phyloP scores from a whole-genome alignment of 2,888 invertebrate genomes.

The Crioceris asparagi region DNA sequence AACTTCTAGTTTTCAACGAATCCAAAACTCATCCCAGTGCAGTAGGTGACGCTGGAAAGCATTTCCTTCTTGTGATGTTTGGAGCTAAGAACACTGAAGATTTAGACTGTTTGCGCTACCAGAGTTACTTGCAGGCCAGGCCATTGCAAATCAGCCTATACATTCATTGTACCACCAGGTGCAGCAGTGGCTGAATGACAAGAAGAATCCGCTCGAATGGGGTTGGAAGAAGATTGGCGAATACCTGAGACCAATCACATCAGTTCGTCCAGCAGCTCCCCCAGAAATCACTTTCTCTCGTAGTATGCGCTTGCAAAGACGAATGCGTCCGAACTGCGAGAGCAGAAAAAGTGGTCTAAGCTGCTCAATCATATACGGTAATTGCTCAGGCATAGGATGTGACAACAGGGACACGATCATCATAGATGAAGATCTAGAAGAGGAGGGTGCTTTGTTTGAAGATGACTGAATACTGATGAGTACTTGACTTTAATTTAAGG shows the following conservation, averaged over 20 bases:
- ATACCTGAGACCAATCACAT: slow-evolving; percentile 12
- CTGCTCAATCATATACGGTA: slow-evolving; percentile 5
- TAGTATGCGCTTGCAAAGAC: slow-evolving; percentile 8
- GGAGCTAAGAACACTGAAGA: slow-evolving; percentile 8
- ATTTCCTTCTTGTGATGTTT: slow-evolving; percentile 9
- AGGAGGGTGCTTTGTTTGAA: no score
- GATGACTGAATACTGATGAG: no score
- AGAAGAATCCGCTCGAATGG: slow-evolving; percentile 9
- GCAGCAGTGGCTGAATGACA: slow-evolving; percentile 6
- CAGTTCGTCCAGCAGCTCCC: slow-evolving; percentile 11
- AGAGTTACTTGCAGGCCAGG: slow-evolving; percentile 9
- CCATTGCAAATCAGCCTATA: slow-evolving; percentile 6
- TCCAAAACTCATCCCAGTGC: slow-evolving; percentile 7
- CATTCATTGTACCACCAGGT: slow-evolving; percentile 7
- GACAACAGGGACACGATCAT: no score
- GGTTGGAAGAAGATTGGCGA: slow-evolving; percentile 11
- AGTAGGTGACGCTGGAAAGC: slow-evolving; percentile 8
- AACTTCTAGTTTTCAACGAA: no score
- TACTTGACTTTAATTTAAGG: no score
- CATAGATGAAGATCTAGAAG: no score
- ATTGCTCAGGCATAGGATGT: no score
- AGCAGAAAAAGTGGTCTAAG: slow-evolving; percentile 8
- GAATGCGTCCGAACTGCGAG: slow-evolving; percentile 9
- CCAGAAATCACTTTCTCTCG: slow-evolving; percentile 8
- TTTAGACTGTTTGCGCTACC: slow-evolving; percentile 8